Conservation (phyloP, 2,797 vertebrate genomes). For the Peromyscus aztecus region DNA sequence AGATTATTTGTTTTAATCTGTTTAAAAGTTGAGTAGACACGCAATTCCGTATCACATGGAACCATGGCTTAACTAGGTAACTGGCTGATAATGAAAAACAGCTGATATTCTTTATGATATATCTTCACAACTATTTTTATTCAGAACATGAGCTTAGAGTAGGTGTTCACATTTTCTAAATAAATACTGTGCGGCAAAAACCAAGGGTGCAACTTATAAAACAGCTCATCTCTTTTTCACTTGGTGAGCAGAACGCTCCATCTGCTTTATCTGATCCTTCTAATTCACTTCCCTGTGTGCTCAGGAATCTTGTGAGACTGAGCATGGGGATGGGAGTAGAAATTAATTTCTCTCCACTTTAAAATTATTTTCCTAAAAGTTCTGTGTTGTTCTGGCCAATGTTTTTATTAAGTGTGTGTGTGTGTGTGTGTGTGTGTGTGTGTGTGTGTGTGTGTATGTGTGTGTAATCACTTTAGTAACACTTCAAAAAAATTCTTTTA, state of each 20-base stretch:
- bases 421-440: not conserved
- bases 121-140: constrained; percentile 1
- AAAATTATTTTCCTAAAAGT: constrained; percentile 7
- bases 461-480: not conserved
- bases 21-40: not conserved
- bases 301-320: not conserved
- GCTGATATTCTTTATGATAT: not conserved
- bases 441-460: not conserved
- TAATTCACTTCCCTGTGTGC: not conserved
- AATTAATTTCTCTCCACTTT: not conserved
- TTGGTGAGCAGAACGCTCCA: not conserved
- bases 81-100: constrained; percentile 39
- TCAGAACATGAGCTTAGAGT: not conserved
- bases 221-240: not conserved
- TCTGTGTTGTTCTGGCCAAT: not conserved
- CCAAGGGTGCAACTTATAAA: not conserved
- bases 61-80: not conserved
- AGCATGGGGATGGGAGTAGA: not conserved
- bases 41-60: not conserved
- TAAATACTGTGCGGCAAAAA: constrained; percentile 9
- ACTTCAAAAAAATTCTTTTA: not conserved
- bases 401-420: not conserved
- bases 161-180: constrained; percentile 28
- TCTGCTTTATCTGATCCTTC: not conserved
- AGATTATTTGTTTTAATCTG: constrained; percentile 45